Conservation (phyloP, 2,797 vertebrate species). For the Eulemur coronatus region DNA sequence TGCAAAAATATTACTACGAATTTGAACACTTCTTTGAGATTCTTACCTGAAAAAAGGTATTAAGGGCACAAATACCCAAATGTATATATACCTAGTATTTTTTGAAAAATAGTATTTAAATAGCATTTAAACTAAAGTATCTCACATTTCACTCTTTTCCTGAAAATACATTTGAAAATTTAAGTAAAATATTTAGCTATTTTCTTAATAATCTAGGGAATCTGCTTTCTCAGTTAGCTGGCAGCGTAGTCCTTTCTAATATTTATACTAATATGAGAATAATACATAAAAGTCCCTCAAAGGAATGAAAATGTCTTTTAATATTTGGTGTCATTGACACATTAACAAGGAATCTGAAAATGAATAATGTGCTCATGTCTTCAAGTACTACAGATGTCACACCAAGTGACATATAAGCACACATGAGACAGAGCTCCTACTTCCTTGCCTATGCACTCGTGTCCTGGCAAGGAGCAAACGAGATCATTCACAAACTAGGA, state of each 20-base stretch:
- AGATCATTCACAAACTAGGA: constrained; percentile 62
- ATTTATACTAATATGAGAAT: not conserved
- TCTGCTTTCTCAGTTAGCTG: not conserved
- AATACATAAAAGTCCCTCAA: constrained; percentile 44
- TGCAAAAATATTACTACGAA: not conserved
- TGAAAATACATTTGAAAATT: not conserved
- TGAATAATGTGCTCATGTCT: not conserved
- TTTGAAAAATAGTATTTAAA: not conserved
- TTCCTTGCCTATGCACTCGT: not conserved
- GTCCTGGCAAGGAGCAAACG: constrained; percentile 56
- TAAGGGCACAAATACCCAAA: not conserved
- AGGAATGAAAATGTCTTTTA: constrained; percentile 31
- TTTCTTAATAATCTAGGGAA: not conserved
- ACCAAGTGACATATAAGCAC: constrained; percentile 2
- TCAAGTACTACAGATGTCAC: not conserved
- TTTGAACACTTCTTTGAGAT: not conserved
- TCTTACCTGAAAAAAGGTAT: not conserved
- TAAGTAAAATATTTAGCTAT: not conserved
- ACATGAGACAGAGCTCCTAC: constrained; percentile 8
- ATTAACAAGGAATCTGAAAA: constrained; percentile 45
- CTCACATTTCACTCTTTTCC: not conserved
- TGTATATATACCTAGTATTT: not conserved
- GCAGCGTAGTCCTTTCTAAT: not conserved
- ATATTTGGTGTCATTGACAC: constrained; percentile 34
- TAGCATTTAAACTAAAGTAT: not conserved